Conservation (phyloP, 1,140 invertebrate species). For the Tetramorium alpestre region DNA sequence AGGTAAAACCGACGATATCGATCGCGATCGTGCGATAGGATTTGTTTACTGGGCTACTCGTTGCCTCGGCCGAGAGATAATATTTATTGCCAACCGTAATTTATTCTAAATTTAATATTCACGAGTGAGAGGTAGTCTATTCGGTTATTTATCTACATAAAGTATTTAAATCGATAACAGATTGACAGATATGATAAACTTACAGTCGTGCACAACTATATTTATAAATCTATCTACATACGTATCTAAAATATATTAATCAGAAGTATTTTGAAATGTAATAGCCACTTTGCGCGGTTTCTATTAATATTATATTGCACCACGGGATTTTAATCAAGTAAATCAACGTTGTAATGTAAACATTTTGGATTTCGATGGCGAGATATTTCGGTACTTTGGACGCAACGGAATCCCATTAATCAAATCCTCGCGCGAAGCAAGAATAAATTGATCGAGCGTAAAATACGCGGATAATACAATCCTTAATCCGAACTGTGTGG, state of each 20-base stretch:
- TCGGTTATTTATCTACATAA: not conserved
- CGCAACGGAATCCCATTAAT: not conserved
- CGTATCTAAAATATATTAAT: not conserved
- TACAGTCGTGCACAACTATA: not conserved
- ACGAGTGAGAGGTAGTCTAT: not conserved
- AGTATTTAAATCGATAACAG: not conserved
- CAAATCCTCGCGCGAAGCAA: not conserved
- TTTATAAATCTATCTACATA: not conserved
- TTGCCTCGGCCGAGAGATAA: not conserved
- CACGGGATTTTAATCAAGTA: not conserved
- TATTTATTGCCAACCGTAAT: not conserved
- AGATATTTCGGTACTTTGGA: not conserved
- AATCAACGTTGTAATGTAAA: not conserved
- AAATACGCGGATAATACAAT: not conserved
- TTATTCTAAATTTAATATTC: not conserved
- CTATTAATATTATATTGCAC: not conserved
- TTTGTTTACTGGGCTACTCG: not conserved
- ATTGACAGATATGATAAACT: not conserved
- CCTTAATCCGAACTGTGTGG: slow-evolving; percentile 16
- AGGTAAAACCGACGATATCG: slow-evolving; percentile 58
- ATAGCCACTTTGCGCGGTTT: not conserved
- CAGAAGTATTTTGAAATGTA: not conserved
- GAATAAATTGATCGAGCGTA: not conserved
- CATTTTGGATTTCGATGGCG: not conserved
- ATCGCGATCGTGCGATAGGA: slow-evolving; percentile 5